phyloP scores from a whole-genome alignment of 1,140 invertebrate species.

The Hycleus cichorii region DNA sequence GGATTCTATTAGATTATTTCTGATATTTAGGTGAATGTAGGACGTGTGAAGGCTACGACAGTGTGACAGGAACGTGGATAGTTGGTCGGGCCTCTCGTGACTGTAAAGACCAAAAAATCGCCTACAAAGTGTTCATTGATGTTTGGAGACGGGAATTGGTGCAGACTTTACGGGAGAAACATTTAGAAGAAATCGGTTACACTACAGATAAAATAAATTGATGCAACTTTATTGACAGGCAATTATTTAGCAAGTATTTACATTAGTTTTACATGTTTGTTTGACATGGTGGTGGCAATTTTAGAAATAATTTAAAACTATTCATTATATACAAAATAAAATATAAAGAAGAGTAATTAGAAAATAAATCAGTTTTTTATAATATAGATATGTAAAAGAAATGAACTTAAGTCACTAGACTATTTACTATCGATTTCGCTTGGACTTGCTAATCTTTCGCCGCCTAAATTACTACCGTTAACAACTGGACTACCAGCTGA shows the following conservation, averaged over 20 bases:
- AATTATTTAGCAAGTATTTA: not conserved
- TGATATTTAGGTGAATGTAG: constrained; percentile 29
- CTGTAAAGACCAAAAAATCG: constrained; percentile 32
- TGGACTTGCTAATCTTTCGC: constrained; percentile 26
- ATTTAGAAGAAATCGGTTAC: not conserved
- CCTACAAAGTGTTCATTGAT: constrained; percentile 29
- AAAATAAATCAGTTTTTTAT: not conserved
- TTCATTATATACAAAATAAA: not conserved
- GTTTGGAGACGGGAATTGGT: constrained; percentile 22
- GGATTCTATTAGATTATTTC: not conserved
- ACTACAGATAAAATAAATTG: not conserved
- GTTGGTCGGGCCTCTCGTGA: constrained; percentile 25
- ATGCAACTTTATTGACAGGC: not conserved
- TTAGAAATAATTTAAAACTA: not conserved
- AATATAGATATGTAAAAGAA: not conserved
- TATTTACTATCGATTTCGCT: constrained; percentile 19
- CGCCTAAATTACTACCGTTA: constrained; percentile 32
- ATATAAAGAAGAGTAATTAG: not conserved
- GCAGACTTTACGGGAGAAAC: constrained; percentile 16
- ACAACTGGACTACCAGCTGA: constrained; percentile 30
- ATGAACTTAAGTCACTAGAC: not conserved
- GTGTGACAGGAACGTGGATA: constrained; percentile 31
- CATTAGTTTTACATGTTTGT: not conserved
- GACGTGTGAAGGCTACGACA: constrained; percentile 29
- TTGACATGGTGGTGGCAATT: not conserved